Percentiles rank a stretch among this genome's conserved stretches.
Conservation (phyloP, 2,888 invertebrate species). For the Sympetrum striolatum region DNA sequence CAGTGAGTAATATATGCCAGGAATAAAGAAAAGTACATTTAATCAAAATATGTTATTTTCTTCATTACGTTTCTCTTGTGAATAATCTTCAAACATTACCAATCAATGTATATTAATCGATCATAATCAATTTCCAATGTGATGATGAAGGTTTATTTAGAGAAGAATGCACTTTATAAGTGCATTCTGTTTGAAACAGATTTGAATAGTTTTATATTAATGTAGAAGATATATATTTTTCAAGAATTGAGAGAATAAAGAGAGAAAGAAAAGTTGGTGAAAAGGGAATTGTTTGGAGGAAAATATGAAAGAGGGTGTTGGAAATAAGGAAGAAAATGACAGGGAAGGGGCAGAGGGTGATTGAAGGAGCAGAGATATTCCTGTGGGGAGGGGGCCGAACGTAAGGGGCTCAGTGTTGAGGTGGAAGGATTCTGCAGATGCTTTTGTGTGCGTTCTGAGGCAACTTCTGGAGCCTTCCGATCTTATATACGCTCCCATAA, state of each 20-base stretch:
- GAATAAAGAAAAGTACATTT: no score
- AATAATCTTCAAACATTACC: no score
- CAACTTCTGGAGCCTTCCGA: background rate
- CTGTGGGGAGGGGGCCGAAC: background rate
- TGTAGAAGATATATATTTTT: no score
- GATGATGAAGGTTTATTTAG: no score
- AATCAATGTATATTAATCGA: no score
- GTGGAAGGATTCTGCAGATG: background rate
- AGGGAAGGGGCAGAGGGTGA: background rate
- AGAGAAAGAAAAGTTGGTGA: background rate
- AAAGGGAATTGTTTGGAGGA: background rate
- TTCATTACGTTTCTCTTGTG: no score
- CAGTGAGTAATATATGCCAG: no score
- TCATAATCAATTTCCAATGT: no score
- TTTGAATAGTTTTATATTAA: no score
- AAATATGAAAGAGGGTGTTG: background rate
- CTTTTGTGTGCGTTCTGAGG: slow-evolving; percentile 17
- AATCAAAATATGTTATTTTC: no score
- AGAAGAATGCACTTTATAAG: no score
- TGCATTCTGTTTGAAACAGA: no score
- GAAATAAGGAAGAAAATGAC: background rate
- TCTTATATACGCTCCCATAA: slow-evolving; percentile 21
- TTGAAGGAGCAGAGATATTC: background rate
- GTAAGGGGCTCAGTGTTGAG: background rate
- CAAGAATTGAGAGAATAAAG: background rate